Base-by-base conservation (phyloP, 2,888 invertebrate species). In the Epistrophe grossulariae region DNA sequence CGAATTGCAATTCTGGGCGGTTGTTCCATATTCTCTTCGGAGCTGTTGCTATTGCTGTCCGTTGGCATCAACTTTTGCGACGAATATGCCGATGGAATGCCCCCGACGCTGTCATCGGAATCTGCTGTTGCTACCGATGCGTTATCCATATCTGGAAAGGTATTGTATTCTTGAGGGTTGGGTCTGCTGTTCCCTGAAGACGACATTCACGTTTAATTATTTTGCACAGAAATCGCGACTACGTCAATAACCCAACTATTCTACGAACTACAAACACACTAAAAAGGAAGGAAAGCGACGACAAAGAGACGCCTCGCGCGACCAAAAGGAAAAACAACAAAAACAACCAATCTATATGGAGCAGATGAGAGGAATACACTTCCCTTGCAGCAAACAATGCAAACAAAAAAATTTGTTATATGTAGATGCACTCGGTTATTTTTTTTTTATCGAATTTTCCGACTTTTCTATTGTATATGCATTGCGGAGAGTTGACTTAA, bases 61-160 rank as follows among this genome's bases (percentile, higher is more conserved):
- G 89, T 74, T 24, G 90, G 88, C 90, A 93, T 91, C 19, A 93
- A 88, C 68, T 92, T 92, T 76, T 93, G 92, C 74, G 93, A 93
- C 43, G 93, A 93, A 78, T 92, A 89, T 62, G 93, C 92, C 55
- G 91, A 90, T 78, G 92, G 92, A 40, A 93, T 71, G n/a, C 89
- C 88, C 13, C 40, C 52, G 13, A 31, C 59, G 10, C 59, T 79
- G 24, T 79, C 87, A 9, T 87, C 87, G 15, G 87, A 83, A 11
- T 17, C 72, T 24, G 52, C 60, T 43, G 81, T 78, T 50, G 76
- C 66, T 60, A 79, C 50, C 31, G 83, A 79, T 71, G 71, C 43
- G 59, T 87, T 87, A 72, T 87, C 87, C 87, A 87, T 87, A n/a
- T 6, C 76, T 71, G 15, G 66, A 66, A 5, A 87, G 74, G 83